Percentiles rank a stretch among this genome's conserved stretches.
phyloP scores from a whole-genome alignment of 1,140 invertebrate genomes.

The Aphis gossypii region DNA sequence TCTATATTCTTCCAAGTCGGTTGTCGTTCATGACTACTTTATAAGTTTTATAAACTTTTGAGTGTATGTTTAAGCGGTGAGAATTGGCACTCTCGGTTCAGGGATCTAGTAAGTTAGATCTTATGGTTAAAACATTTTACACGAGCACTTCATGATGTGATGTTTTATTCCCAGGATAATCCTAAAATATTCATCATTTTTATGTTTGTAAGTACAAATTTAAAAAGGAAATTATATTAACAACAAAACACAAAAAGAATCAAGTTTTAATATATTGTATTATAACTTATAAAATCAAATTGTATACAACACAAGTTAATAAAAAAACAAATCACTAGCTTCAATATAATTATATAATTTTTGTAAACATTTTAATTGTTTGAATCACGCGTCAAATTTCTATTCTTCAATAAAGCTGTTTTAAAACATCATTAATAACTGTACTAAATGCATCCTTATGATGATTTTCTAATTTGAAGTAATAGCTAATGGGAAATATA shows the following conservation, averaged over 20 bases:
- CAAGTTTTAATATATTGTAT: neutral
- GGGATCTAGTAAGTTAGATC: neutral
- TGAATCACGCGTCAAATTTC: too few species aligned
- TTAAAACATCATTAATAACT: too few species aligned
- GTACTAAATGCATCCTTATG: too few species aligned
- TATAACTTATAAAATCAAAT: neutral
- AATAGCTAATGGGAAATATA: neutral
- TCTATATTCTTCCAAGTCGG: neutral
- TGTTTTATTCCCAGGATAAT: neutral
- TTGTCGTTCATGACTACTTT: constrained; percentile 9
- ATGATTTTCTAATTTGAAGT: neutral
- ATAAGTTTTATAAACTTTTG: constrained; percentile 24
- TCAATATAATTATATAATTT: too few species aligned
- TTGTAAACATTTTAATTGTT: too few species aligned
- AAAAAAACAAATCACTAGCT: neutral
- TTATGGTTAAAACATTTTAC: constrained; percentile 39
- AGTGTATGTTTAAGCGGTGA: neutral
- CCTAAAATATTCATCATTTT: constrained; percentile 24
- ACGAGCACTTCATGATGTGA: neutral
- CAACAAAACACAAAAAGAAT: neutral
- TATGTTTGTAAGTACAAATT: neutral
- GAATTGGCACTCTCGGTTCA: neutral
- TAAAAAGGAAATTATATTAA: constrained; percentile 3
- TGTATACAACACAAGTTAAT: neutral
- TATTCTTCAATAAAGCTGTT: too few species aligned